Percentiles rank a stretch among this genome's conserved stretches.
phyloP scores from a whole-genome alignment of 1,140 invertebrate genomes.

The Drosophila sp. region DNA sequence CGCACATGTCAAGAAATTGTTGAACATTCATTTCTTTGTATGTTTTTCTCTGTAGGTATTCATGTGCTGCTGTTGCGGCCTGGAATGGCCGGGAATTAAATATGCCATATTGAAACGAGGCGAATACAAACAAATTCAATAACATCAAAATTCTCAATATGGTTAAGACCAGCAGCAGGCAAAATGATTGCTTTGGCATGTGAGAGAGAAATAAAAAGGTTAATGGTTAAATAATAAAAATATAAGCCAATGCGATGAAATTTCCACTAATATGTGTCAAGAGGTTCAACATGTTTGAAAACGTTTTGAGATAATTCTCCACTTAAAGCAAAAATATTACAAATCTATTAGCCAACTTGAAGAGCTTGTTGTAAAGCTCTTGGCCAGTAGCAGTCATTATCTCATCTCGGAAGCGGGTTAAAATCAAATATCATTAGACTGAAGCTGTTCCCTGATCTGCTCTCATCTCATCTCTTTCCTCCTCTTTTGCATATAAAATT shows the following conservation, averaged over 20 bases:
- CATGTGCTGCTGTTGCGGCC: neutral
- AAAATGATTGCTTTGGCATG: constrained; percentile 47
- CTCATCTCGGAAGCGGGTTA: constrained; percentile 27
- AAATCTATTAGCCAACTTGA: neutral
- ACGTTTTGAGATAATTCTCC: neutral
- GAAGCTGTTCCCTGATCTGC: neutral
- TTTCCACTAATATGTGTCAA: neutral
- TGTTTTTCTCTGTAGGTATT: neutral
- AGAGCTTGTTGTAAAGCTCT: constrained; percentile 13
- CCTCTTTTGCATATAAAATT: constrained; percentile 17
- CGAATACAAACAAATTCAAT: constrained; percentile 59
- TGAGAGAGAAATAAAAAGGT: constrained; percentile 70
- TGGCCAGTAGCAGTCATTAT: constrained; percentile 29
- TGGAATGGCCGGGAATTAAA: constrained; percentile 56
- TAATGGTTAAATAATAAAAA: constrained; percentile 70
- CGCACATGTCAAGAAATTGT: constrained; percentile 63
- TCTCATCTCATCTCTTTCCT: neutral
- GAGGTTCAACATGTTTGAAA: neutral
- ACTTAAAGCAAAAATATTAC: neutral
- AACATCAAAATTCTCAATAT: constrained; percentile 60
- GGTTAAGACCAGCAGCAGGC: constrained; percentile 35
- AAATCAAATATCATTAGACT: constrained; percentile 12
- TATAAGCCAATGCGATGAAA: constrained; percentile 35
- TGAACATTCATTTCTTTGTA: constrained; percentile 42
- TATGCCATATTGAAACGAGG: constrained; percentile 75